Base-by-base conservation (phyloP, 2,113 vertebrate species). In the Aegypius monachus region DNA sequence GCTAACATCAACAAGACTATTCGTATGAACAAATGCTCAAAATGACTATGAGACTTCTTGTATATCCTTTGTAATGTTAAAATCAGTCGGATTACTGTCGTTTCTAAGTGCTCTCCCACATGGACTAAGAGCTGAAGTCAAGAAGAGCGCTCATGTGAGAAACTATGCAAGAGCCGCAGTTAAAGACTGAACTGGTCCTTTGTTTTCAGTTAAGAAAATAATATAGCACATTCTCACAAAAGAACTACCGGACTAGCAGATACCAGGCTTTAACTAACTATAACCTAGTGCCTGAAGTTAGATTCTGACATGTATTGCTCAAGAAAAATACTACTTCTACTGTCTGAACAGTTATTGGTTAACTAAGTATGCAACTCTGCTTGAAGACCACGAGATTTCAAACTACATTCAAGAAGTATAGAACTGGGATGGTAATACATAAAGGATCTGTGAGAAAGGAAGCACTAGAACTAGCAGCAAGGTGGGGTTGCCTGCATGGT, bases 401-500 rank as follows among this genome's bases (percentile, higher is more conserved):
- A 95, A 81, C 82, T 52, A 9, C 62, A 59, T 47, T 66, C 55
- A n/a, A 50, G 83, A 90, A 86, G 86, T 29, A 70, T 26, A 65
- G 93, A 77, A 71, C 10, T 3, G 7, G 87, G 94, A 77, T 68
- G 80, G 90, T 16, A 26, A 80, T 22, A 93, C 67, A 34, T 81
- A 65, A 91, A 93, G 80, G 82, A 42, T 82, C 88, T 95, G 86
- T 94, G 95, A 97, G 96, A 97, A 98, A 98, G 98, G 98, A 97
- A 98, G 92, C 98, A 96, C 97, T 74, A 97, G 96, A 97, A 97
- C 97, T 98, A 98, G 97, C 97, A 97, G 96, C 96, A 97, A 98
- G 98, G 98, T 98, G 98, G 98, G 96, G 97, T 98, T 97, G 94
- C 97, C 96, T 95, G 97, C 97, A 96, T 96, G 92, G 94, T 92